Conservation (phyloP, 2,797 vertebrate species). For the Poecilia velifera region DNA sequence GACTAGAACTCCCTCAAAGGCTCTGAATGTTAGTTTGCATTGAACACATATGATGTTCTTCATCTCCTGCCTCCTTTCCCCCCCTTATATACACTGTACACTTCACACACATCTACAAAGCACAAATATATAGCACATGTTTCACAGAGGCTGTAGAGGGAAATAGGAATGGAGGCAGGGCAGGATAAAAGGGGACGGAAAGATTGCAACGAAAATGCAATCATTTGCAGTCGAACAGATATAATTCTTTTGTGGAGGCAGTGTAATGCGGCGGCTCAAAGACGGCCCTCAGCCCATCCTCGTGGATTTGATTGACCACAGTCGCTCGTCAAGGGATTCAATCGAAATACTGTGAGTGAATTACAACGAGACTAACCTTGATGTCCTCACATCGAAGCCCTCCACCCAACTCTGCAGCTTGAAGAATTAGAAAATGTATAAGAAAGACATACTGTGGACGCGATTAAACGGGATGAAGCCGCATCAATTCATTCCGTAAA, state of each 20-base stretch:
- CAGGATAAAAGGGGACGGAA: slow-evolving; percentile 67
- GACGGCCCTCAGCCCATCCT: slow-evolving; percentile 55
- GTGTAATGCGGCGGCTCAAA: slow-evolving; percentile 62
- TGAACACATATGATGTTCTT: slow-evolving; percentile 43
- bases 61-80: slow-evolving; percentile 26
- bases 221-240: slow-evolving; percentile 76
- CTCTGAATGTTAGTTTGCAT: slow-evolving; percentile 55
- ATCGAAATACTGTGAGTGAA: slow-evolving; percentile 66
- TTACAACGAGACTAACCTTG: slow-evolving; percentile 64
- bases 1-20: slow-evolving; percentile 69
- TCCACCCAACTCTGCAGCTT: slow-evolving; percentile 29
- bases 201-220: slow-evolving; percentile 76
- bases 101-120: slow-evolving; percentile 30
- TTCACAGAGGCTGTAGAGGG: slow-evolving; percentile 63
- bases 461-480: slow-evolving; percentile 30
- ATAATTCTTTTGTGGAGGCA: slow-evolving; percentile 66
- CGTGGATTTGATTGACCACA: slow-evolving; percentile 77
- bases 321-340: slow-evolving; percentile 61
- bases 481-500: slow-evolving; percentile 31
- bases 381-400: slow-evolving; percentile 60
- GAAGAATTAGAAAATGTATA: slow-evolving; percentile 45
- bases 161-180: slow-evolving; percentile 41
- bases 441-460: slow-evolving; percentile 26
- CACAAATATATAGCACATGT: slow-evolving; percentile 48
- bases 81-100: slow-evolving; percentile 11